These are phyloP conservation scores for Vimba vimba DNA, from an alignment of 2,113 vertebrate species.

Conservation along the genomic window DNA sequence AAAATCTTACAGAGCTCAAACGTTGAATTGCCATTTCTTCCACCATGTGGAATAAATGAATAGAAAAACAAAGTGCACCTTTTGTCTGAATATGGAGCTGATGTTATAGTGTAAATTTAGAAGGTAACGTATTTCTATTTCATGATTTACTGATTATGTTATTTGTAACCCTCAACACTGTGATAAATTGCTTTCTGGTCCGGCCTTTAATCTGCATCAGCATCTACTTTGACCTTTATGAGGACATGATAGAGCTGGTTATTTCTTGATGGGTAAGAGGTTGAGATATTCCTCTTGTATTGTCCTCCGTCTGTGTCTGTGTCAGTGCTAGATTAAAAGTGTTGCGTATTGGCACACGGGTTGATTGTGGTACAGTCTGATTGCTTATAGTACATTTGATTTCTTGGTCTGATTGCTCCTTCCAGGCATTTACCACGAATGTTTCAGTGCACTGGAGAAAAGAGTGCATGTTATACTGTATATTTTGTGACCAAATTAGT, in stretches of 20 bases:
- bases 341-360: slow-evolving; percentile 5
- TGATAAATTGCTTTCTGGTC: background rate
- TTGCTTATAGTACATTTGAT: slow-evolving; percentile 29
- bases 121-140: too few species aligned
- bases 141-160: background rate
- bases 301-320: background rate
- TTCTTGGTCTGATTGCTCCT: slow-evolving; percentile 20
- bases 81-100: background rate
- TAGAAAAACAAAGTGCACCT: background rate
- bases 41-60: background rate
- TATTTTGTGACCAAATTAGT: background rate
- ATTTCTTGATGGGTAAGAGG: background rate
- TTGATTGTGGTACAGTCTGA: slow-evolving; percentile 28
- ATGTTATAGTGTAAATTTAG: background rate
- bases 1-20: too few species aligned
- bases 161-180: background rate
- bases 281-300: background rate
- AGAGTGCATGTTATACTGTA: background rate
- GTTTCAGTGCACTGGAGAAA: background rate
- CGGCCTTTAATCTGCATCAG: slow-evolving; percentile 27
- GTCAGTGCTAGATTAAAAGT: slow-evolving; percentile 1
- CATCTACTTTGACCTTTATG: slow-evolving; percentile 39
- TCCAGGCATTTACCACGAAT: background rate
- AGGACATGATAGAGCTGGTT: slow-evolving; percentile 16
- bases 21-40: background rate